These are phyloP conservation scores for Sylvia atricapilla DNA, from an alignment of 2,113 vertebrate genomes.

Conservation along the genomic window DNA sequence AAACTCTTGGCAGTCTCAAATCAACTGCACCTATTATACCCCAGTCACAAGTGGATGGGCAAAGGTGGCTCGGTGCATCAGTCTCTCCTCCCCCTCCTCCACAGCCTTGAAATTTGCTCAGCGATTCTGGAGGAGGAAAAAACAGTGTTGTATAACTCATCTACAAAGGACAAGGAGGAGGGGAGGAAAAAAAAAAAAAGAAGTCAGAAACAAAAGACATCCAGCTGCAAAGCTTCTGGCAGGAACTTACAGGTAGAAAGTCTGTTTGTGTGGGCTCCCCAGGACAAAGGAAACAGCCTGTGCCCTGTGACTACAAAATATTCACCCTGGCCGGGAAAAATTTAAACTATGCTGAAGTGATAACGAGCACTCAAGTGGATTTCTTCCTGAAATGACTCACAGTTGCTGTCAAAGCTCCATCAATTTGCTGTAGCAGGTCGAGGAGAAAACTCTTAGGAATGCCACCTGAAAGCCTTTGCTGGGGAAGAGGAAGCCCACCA, in stretches of 20 bases:
- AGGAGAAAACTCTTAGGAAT: not conserved
- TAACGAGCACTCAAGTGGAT: constrained; percentile 25
- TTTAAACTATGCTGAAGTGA: constrained; percentile 27
- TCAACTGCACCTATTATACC: constrained; percentile 46
- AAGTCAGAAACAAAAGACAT: not conserved
- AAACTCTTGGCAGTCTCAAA: constrained; percentile 38
- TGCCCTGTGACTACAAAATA: not conserved
- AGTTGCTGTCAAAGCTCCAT: constrained; percentile 14
- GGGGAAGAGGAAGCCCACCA: not conserved
- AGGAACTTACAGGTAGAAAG: not conserved
- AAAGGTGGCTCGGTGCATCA: constrained; percentile 15
- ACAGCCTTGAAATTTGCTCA: constrained; percentile 6
- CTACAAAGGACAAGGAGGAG: not conserved
- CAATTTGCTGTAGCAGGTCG: not conserved
- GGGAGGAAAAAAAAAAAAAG: not conserved
- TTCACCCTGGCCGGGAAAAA: not conserved
- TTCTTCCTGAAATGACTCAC: constrained; percentile 38
- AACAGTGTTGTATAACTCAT: constrained; percentile 37
- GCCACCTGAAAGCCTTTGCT: not conserved
- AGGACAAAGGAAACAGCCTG: not conserved
- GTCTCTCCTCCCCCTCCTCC: not conserved
- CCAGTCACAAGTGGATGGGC: constrained; percentile 41
- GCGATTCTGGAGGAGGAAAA: not conserved
- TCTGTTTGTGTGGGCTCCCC: not conserved
- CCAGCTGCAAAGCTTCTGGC: not conserved